A percentile compares a stretch with the other conserved stretches of the same genome.
These are phyloP conservation scores for Drosophila mettleri DNA, from an alignment of 2,888 invertebrate species.

Conservation along the genomic window DNA sequence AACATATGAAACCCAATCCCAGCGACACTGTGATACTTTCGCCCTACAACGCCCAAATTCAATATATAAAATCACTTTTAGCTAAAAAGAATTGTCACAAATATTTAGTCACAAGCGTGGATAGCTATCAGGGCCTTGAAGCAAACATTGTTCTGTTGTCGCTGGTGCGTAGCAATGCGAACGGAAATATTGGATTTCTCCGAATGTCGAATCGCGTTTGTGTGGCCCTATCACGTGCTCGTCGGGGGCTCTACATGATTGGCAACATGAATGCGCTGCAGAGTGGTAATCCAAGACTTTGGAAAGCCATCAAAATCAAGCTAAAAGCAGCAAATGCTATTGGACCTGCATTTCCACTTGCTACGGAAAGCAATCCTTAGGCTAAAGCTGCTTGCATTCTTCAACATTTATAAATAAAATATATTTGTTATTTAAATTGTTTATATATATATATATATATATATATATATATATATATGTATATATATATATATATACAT, in stretches of 20 bases:
- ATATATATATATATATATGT: no score
- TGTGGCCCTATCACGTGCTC: slow-evolving; percentile 91
- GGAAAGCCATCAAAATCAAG: slow-evolving; percentile 86
- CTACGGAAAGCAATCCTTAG: neutral
- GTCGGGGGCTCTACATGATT: slow-evolving; percentile 89
- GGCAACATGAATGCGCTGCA: slow-evolving; percentile 89
- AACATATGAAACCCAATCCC: slow-evolving; percentile 85
- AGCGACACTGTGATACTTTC: slow-evolving; percentile 90
- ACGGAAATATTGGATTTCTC: slow-evolving; percentile 90
- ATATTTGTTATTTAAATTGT: slow-evolving; percentile 24
- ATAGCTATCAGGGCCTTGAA: slow-evolving; percentile 94
- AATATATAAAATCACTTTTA: slow-evolving; percentile 54
- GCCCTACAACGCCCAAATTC: slow-evolving; percentile 80
- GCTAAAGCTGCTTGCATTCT: neutral
- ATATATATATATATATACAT: no score
- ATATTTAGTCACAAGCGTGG: slow-evolving; percentile 87
- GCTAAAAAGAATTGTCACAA: no score
- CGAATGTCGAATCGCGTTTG: slow-evolving; percentile 90
- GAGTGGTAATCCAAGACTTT: slow-evolving; percentile 86
- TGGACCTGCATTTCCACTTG: slow-evolving; percentile 85
- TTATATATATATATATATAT: no score
- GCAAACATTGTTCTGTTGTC: slow-evolving; percentile 92
- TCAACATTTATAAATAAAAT: slow-evolving; percentile 10
- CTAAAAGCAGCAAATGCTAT: slow-evolving; percentile 86
- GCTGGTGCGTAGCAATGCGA: slow-evolving; percentile 90